Percentiles rank a stretch among this genome's conserved stretches.
Evolutionary conservation across 2,797 vertebrate species (phyloP).

Genomic region (Anguilla obscura): DNA sequence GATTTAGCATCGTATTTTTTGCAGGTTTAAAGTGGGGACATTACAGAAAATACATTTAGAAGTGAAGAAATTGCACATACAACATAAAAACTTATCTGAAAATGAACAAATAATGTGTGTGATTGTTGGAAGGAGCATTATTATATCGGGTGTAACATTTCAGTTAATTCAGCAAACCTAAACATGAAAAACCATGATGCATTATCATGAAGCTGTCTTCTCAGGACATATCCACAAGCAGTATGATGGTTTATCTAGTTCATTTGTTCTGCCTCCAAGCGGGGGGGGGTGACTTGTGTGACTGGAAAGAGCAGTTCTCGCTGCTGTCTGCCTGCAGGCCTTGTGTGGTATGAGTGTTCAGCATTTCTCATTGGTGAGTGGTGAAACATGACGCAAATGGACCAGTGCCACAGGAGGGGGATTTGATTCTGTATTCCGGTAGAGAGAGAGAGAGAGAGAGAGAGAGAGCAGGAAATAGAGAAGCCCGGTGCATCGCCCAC

Average conservation of each 20-base stretch:
- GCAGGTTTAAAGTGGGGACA: conserved; percentile 4
- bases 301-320: not conserved
- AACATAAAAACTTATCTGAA: not conserved
- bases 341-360: not conserved
- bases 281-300: not conserved
- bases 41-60: not conserved
- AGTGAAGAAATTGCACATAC: not conserved
- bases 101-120: not conserved
- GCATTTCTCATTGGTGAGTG: not conserved
- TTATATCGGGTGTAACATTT: conserved; percentile 10
- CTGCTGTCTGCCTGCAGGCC: not conserved
- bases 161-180: conserved; percentile 26
- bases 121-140: conserved; percentile 26
- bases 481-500: not conserved
- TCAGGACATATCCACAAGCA: not conserved
- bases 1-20: not conserved
- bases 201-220: not conserved
- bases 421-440: not conserved
- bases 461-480: not conserved
- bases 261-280: not conserved
- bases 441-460: not conserved
- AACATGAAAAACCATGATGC: not conserved
- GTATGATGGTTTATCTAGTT: not conserved
- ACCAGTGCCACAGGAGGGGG: not conserved
- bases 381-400: conserved; percentile 20